Conservation (phyloP, 2,888 invertebrate genomes). For the Crepidodera aurea region DNA sequence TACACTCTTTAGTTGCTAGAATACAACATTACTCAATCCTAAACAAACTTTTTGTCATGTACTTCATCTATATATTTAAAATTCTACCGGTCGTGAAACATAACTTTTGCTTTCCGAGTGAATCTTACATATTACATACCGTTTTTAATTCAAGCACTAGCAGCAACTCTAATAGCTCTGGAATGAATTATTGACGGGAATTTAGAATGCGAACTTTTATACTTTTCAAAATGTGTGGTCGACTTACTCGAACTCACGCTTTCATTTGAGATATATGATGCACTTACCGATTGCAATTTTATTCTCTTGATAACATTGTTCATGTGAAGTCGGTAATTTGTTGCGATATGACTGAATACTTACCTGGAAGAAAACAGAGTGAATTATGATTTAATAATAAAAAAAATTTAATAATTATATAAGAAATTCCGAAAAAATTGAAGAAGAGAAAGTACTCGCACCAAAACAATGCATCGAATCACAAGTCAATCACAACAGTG, state of each 20-base stretch:
- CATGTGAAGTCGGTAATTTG: neutral
- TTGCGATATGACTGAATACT: neutral
- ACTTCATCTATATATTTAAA: no score
- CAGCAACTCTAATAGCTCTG: conserved; percentile 38
- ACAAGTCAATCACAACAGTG: no score
- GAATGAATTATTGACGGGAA: conserved; percentile 46
- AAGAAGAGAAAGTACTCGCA: no score
- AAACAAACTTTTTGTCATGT: no score
- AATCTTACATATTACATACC: conserved; percentile 20
- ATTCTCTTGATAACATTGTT: neutral
- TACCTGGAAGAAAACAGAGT: neutral
- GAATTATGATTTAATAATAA: neutral
- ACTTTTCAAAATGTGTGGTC: conserved; percentile 44
- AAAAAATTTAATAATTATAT: no score
- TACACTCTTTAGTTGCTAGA: no score
- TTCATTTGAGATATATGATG: conserved; percentile 35
- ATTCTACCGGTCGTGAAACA: conserved; percentile 36
- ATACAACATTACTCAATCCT: no score
- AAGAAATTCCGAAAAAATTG: no score
- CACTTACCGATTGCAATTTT: conserved; percentile 22
- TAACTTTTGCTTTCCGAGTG: conserved; percentile 40
- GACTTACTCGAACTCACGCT: conserved; percentile 24
- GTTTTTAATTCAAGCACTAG: conserved; percentile 51
- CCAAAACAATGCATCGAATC: no score
- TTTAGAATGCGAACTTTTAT: conserved; percentile 47